Evolutionary conservation across 1,140 invertebrate genomes (phyloP).

Genomic region (Cataglyphis hispanica): DNA sequence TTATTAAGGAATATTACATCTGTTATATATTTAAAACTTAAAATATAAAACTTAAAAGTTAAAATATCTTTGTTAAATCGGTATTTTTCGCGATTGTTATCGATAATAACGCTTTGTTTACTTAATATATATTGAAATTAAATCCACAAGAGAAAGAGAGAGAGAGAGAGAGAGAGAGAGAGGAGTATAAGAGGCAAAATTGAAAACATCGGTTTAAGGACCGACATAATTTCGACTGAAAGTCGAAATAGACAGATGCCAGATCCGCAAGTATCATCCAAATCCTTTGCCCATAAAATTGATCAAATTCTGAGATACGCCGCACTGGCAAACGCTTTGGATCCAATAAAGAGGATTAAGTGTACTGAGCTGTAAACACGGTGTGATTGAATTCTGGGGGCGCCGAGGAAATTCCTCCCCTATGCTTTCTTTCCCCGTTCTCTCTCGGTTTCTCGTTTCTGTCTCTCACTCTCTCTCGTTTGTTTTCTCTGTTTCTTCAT

Average conservation of each 20-base stretch:
- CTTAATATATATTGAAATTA: background rate
- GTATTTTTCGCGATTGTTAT: too few species aligned
- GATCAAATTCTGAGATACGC: conserved; percentile 77
- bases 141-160: background rate
- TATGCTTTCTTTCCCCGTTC: conserved; percentile 22
- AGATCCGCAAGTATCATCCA: conserved; percentile 73
- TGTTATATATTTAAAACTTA: background rate
- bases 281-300: conserved; percentile 77
- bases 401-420: conserved; percentile 68
- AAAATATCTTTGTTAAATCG: too few species aligned
- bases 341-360: conserved; percentile 83
- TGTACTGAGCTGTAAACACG: conserved; percentile 82
- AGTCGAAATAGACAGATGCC: conserved; percentile 69
- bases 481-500: conserved; percentile 45
- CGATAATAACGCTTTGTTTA: too few species aligned
- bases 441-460: conserved; percentile 2
- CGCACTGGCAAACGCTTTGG: conserved; percentile 74
- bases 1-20: background rate
- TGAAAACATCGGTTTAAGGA: conserved; percentile 5
- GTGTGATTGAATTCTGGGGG: conserved; percentile 82
- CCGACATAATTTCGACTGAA: conserved; percentile 66
- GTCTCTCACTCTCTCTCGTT: conserved; percentile 31
- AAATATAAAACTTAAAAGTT: background rate
- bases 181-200: conserved; percentile 24
- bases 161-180: too few species aligned